Percentiles rank a stretch among this genome's conserved stretches.
These are phyloP conservation scores for Macrosteles quadrilineatus DNA, from an alignment of 1,140 invertebrate genomes.

Conservation along the genomic window DNA sequence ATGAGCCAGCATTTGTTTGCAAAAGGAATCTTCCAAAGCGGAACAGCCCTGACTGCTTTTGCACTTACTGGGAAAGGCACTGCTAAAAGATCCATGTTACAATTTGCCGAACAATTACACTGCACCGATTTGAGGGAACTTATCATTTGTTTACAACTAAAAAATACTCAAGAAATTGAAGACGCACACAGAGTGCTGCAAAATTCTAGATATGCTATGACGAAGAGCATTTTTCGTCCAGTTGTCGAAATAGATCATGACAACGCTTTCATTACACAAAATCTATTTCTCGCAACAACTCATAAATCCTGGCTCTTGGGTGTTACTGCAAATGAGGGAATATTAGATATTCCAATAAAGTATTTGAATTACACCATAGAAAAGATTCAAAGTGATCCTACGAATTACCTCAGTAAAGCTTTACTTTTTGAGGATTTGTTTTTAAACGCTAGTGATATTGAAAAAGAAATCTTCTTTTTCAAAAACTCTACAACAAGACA, in stretches of 20 bases:
- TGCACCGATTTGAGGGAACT: not conserved
- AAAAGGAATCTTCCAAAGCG: constrained; percentile 4
- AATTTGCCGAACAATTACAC: not conserved
- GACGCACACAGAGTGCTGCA: not conserved
- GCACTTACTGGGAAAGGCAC: not conserved
- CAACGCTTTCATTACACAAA: not conserved
- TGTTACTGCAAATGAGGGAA: not conserved
- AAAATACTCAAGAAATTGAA: not conserved
- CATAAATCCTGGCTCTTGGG: constrained; percentile 4
- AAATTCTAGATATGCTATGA: not conserved
- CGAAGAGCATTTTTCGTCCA: not conserved
- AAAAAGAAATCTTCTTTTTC: not conserved
- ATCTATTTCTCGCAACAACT: not conserved
- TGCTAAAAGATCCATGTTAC: not conserved
- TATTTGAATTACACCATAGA: not conserved
- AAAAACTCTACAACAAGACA: not conserved
- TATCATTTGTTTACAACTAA: not conserved
- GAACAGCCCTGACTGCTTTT: constrained; percentile 13
- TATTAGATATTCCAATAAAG: not conserved
- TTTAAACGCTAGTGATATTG: not conserved
- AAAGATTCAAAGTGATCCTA: not conserved
- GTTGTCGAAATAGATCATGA: not conserved
- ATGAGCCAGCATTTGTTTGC: constrained; percentile 24
- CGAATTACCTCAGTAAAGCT: not conserved
- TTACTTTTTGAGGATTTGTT: constrained; percentile 8